phyloP scores from a whole-genome alignment of 2,113 vertebrate genomes.

The Lepus timidus region DNA sequence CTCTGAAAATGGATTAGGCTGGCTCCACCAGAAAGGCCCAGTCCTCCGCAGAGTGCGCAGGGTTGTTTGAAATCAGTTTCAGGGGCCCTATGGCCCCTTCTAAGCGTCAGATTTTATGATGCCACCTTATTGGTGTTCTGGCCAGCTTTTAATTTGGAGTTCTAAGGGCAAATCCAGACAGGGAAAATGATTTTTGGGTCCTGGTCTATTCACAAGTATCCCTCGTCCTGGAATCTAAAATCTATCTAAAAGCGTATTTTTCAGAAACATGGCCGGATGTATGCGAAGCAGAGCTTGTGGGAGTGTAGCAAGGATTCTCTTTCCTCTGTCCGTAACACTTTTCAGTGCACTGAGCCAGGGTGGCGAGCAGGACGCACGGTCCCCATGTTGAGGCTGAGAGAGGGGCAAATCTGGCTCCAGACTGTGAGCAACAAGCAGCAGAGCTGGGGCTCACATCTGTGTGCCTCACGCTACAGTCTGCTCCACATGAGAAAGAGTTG shows the following conservation, averaged over 20 bases:
- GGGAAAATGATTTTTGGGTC: not conserved
- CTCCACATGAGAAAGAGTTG: slow-evolving; percentile 28
- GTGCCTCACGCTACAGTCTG: not conserved
- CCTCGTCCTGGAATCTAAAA: not conserved
- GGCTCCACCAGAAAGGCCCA: not conserved
- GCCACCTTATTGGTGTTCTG: not conserved
- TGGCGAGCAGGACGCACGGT: not conserved
- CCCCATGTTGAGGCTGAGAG: slow-evolving; percentile 1
- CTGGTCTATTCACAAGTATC: not conserved
- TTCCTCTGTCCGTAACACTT: not conserved
- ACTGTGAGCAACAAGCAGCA: not conserved
- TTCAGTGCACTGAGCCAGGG: not conserved
- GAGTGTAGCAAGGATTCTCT: not conserved
- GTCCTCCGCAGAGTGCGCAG: no score
- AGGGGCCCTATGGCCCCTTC: not conserved
- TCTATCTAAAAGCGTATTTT: not conserved
- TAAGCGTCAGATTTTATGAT: not conserved
- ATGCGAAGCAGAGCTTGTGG: not conserved
- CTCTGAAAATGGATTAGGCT: not conserved
- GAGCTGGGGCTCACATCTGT: not conserved
- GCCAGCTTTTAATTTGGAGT: not conserved
- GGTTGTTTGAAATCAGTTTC: not conserved
- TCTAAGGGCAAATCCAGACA: not conserved
- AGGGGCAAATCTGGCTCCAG: not conserved
- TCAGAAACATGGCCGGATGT: not conserved